These are phyloP conservation scores for Trypoxylon attenuatum DNA, from an alignment of 2,888 invertebrate genomes.

Conservation along the genomic window DNA sequence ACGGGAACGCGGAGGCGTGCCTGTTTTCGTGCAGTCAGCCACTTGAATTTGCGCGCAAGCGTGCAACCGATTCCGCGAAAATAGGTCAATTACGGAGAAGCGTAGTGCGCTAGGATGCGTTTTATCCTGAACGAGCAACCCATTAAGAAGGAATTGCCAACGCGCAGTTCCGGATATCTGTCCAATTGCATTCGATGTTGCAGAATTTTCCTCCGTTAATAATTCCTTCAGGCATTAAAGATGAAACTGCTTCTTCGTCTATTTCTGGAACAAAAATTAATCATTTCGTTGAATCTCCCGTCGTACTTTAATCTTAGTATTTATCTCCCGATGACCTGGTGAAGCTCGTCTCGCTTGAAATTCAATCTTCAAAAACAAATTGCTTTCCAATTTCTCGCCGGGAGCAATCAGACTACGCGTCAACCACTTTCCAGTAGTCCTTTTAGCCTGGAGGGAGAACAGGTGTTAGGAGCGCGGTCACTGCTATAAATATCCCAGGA, in stretches of 20 bases:
- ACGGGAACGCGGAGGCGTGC: not conserved
- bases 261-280: too few relatives aligned
- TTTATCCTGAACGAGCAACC: conserved; percentile 13
- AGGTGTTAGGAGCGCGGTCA: not conserved
- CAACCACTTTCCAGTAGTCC: too few relatives aligned
- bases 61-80: conserved; percentile 32
- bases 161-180: not conserved
- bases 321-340: too few relatives aligned
- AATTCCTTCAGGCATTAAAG: too few relatives aligned
- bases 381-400: too few relatives aligned
- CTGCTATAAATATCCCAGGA: conserved; percentile 1
- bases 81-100: conserved; percentile 47
- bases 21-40: conserved; percentile 12
- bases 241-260: too few relatives aligned
- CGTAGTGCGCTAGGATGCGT: conserved; percentile 11
- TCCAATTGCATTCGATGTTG: not conserved
- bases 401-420: too few relatives aligned
- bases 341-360: too few relatives aligned
- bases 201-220: too few relatives aligned
- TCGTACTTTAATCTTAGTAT: too few relatives aligned
- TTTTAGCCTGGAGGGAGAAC: not conserved
- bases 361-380: too few relatives aligned
- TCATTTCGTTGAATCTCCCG: too few relatives aligned
- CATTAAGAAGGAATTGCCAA: not conserved
- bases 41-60: conserved; percentile 46